phyloP scores from a whole-genome alignment of 2,888 invertebrate genomes.

The Athalia rosae region DNA sequence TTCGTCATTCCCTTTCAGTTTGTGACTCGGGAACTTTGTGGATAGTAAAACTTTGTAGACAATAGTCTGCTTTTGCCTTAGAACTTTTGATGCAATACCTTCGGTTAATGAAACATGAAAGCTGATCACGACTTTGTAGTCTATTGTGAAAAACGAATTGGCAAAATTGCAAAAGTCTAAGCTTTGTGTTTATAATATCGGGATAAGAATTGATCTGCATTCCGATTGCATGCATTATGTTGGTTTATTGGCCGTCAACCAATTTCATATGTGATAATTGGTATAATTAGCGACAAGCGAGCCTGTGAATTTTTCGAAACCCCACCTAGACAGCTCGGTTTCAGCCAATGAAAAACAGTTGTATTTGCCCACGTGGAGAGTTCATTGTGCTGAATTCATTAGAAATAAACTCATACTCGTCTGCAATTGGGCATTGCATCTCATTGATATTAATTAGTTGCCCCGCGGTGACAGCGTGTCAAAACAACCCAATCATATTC shows the following conservation, averaged over 20 bases:
- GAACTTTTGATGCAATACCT: no score
- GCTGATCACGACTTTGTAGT: no score
- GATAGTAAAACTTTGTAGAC: no score
- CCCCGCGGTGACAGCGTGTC: not conserved
- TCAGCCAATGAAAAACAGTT: not conserved
- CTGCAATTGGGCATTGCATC: not conserved
- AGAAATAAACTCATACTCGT: not conserved
- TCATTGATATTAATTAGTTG: conserved; percentile 13
- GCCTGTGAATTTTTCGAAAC: not conserved
- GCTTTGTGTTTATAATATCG: no score
- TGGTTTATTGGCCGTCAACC: no score
- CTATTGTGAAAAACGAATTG: not conserved
- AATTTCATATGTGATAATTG: no score
- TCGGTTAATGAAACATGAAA: no score
- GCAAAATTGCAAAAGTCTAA: not conserved
- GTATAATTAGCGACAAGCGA: not conserved
- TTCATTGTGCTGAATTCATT: conserved; percentile 21
- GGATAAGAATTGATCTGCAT: no score
- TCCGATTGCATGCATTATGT: not conserved
- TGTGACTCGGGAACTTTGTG: no score
- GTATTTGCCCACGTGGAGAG: conserved; percentile 2
- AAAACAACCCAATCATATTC: not conserved
- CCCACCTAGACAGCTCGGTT: not conserved
- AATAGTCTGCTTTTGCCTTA: no score
- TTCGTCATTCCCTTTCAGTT: no score